Conservation (phyloP, 2,888 invertebrate genomes). For the Cataglyphis cursor region DNA sequence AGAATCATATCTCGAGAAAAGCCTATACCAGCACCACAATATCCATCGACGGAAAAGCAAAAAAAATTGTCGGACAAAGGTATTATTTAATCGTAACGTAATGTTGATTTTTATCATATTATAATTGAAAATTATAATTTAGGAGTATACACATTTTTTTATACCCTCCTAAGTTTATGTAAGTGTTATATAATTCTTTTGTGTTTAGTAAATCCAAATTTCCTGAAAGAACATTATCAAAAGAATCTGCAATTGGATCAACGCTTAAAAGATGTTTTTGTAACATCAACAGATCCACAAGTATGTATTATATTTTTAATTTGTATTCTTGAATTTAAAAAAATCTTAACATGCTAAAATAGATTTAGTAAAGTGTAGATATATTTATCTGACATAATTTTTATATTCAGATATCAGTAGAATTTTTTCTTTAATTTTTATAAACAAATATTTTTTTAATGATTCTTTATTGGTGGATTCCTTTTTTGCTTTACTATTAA, state of each 20-base stretch:
- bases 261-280: slow-evolving; percentile 91
- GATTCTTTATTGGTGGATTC: background rate
- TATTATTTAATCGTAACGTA: slow-evolving; percentile 61
- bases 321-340: background rate
- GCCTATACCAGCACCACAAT: slow-evolving; percentile 90
- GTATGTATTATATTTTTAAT: slow-evolving; percentile 66
- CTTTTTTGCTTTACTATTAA: background rate
- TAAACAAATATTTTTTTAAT: background rate
- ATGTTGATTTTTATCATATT: background rate
- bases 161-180: background rate
- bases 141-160: background rate
- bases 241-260: slow-evolving; percentile 90
- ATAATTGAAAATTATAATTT: background rate
- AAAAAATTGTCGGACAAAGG: slow-evolving; percentile 89
- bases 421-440: background rate
- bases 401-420: background rate
- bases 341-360: background rate
- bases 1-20: slow-evolving; percentile 91
- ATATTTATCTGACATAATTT: background rate
- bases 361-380: background rate
- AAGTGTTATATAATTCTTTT: background rate
- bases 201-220: slow-evolving; percentile 88
- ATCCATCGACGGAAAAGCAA: slow-evolving; percentile 89
- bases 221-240: slow-evolving; percentile 89
- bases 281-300: slow-evolving; percentile 89